Base-by-base conservation (phyloP, 1,140 invertebrate species). In the Eriocheir sinensis region DNA sequence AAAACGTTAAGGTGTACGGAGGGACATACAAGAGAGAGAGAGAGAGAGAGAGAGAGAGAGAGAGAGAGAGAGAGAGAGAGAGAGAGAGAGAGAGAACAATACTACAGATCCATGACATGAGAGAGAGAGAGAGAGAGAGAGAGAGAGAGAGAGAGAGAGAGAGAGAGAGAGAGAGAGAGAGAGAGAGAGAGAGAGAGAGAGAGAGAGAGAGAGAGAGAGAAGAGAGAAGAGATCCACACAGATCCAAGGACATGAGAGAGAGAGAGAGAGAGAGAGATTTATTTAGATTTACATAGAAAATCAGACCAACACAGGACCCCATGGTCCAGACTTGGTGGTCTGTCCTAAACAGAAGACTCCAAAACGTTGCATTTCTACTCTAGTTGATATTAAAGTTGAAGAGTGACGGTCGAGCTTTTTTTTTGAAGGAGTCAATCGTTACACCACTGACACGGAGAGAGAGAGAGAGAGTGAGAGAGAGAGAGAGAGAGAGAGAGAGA, bases 181-280 rank as follows among this genome's bases (percentile, higher is more conserved):
- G 40, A 48, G 88, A 48, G 88, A 38, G 88, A 89, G 40, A 48
- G 40, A 89, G 88, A 38, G 88, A 89, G 88, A 38, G 88, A 90
- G 88, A 60, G n/a, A n/a, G 32, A 90, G 32, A 53, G 89, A n/a
- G 32, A 27, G 4, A 27, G 48, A 30, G 27, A 41, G 8, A 48
- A n/a, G 89, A 44, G 30, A 90, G 27, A 32, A n/a, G n/a, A n/a
- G n/a, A n/a, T n/a, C n/a, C n/a, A n/a, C n/a, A n/a, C n/a, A n/a
- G n/a, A n/a, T n/a, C n/a, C n/a, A n/a, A n/a, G n/a, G n/a, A n/a
- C n/a, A n/a, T n/a, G n/a, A 32, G 17, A n/a, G 89, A 48, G 44
- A 60, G 27, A 60, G 40, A 12, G 30, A 90, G 41, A 38, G 44
- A 30, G 48, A 36, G 21, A 85, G 36, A 38, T 17, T 34, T 36